Evolutionary conservation across 1,140 invertebrate genomes (phyloP).

Genomic region (Cotesia glomerata): DNA sequence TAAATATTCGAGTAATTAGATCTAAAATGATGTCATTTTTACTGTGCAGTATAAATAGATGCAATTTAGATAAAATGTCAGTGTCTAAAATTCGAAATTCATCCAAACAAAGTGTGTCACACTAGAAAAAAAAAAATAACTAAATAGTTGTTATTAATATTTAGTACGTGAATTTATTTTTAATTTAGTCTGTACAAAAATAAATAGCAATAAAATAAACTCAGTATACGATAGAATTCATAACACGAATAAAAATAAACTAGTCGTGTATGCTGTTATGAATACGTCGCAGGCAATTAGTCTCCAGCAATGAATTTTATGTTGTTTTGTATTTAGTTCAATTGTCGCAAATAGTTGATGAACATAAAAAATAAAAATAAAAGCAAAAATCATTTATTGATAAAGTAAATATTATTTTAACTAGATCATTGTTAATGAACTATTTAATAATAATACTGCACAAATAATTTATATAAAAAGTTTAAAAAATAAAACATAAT

Average conservation of each 20-base stretch:
- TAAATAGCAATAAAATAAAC: too few relatives aligned
- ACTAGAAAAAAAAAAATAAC: background rate
- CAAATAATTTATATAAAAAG: too few relatives aligned
- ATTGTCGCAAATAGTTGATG: background rate
- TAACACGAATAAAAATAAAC: constrained; percentile 3
- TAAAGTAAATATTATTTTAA: too few relatives aligned
- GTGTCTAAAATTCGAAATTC: background rate
- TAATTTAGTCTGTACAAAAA: too few relatives aligned
- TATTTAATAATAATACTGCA: too few relatives aligned
- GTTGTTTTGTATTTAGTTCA: background rate
- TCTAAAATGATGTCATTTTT: background rate
- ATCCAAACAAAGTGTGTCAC: background rate
- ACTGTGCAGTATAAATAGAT: background rate
- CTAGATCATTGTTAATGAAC: too few relatives aligned
- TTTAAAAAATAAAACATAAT: too few relatives aligned
- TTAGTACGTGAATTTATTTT: background rate
- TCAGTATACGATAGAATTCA: constrained; percentile 1
- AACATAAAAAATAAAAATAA: constrained; percentile 8
- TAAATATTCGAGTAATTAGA: too few relatives aligned
- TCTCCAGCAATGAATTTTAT: background rate
- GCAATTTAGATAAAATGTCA: background rate
- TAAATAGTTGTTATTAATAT: too few relatives aligned
- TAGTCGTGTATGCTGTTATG: background rate
- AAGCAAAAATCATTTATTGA: background rate
- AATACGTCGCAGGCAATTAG: background rate